phyloP scores from a whole-genome alignment of 2,113 vertebrate genomes.

The Orcinus orca region DNA sequence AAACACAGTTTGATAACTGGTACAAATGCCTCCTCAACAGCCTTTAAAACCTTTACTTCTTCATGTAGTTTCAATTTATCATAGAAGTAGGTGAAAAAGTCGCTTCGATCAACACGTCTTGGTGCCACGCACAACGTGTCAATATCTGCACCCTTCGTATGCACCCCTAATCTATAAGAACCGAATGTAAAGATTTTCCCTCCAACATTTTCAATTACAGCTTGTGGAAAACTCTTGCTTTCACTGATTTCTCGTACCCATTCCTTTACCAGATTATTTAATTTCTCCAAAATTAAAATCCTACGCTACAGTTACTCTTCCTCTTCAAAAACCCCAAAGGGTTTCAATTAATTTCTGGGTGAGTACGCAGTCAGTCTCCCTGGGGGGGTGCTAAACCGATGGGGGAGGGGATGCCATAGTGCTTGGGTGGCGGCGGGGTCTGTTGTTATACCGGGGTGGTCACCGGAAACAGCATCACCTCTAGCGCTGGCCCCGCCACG shows the following conservation, averaged over 20 bases:
- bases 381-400: constrained; percentile 89
- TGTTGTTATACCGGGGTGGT: constrained; percentile 83
- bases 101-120: constrained; percentile 86
- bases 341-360: constrained; percentile 88
- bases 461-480: constrained; percentile 76
- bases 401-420: constrained; percentile 89
- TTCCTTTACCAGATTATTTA: constrained; percentile 90
- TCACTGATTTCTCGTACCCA: constrained; percentile 92
- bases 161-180: constrained; percentile 90
- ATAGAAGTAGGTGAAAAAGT: constrained; percentile 93
- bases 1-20: constrained; percentile 92
- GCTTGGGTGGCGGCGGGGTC: constrained; percentile 82
- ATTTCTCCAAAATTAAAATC: constrained; percentile 89
- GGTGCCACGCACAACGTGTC: constrained; percentile 91
- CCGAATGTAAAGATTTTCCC: constrained; percentile 93
- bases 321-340: constrained; percentile 90
- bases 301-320: constrained; percentile 90
- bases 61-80: constrained; percentile 90
- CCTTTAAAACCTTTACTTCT: constrained; percentile 89
- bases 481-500: constrained; percentile 40
- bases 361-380: constrained; percentile 86
- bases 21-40: constrained; percentile 92
- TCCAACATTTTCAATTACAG: constrained; percentile 87
- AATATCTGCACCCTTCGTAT: constrained; percentile 92
- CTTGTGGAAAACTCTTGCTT: constrained; percentile 88